Conservation (phyloP, 2,888 invertebrate genomes). For the Lithosia quadra region DNA sequence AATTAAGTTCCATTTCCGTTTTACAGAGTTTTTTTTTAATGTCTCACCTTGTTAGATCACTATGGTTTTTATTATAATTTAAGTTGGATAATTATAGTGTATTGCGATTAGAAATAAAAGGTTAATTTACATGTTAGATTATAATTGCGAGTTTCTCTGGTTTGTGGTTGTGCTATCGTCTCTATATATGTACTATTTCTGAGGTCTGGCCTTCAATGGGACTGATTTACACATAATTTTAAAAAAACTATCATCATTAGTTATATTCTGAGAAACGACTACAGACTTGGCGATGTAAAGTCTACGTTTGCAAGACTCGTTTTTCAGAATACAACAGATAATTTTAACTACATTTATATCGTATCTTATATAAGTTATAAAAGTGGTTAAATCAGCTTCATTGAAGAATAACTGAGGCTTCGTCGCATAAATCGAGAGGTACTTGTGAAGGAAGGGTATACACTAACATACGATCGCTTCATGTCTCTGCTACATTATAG, state of each 20-base stretch:
- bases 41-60: constrained; percentile 71
- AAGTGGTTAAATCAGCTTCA: constrained; percentile 40
- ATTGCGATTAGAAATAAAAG: constrained; percentile 80
- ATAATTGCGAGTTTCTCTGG: constrained; percentile 82
- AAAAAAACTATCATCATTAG: constrained; percentile 11
- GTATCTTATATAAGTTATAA: constrained; percentile 30
- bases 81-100: constrained; percentile 81
- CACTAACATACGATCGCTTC: constrained; percentile 61
- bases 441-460: constrained; percentile 76
- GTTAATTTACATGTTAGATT: constrained; percentile 79
- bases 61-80: constrained; percentile 72
- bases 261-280: constrained; percentile 38
- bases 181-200: constrained; percentile 58
- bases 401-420: constrained; percentile 41
- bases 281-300: neutral
- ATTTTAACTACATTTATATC: constrained; percentile 26
- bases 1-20: constrained; percentile 55
- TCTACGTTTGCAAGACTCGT: constrained; percentile 12
- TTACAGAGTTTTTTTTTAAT: constrained; percentile 58
- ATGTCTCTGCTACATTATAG: constrained; percentile 54
- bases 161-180: constrained; percentile 82
- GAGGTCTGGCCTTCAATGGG: constrained; percentile 43
- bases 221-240: constrained; percentile 44
- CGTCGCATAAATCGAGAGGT: constrained; percentile 47
- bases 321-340: constrained; percentile 27